Base-by-base conservation (phyloP, 2,113 vertebrate species). In the Hypomesus transpacificus region DNA sequence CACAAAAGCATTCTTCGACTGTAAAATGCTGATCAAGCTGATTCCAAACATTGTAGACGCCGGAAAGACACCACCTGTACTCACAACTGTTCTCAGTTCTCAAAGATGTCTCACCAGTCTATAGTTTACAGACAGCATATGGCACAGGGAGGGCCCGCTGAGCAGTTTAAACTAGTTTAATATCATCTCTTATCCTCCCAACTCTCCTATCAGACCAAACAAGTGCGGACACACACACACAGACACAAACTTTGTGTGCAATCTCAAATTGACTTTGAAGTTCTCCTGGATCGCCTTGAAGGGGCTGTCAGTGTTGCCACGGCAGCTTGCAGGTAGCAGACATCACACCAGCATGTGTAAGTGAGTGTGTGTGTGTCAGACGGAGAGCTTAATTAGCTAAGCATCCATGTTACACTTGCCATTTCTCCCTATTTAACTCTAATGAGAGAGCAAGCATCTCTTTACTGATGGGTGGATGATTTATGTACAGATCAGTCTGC, bases 271-370 rank as follows among this genome's bases (percentile, higher is more conserved):
- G 80, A 79, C 88, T 90, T 88, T 89, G 87, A 89, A 87, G 87
- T 79, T 86, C 77, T 84, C 74, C 78, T 85, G 86, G 88, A 88
- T 87, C 68, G 77, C 83, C 81, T 90, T 85, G 86, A 88, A 86
- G 88, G 82, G 80, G 82, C 69, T 64, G 39, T 82, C 78, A 81
- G 80, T 80, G 85, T 86, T 87, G 81, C 84, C 84, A 86, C 74
- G 75, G 87, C 85, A 88, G 87, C 86, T 86, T 82, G 85, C 82
- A 88, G 85, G 87, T 89, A 89, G 74, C 80, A 83, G 76, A 85
- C 81, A 83, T 88, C 79, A 83, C 78, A 72, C 74, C 81, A 69
- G 14, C 4, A 14, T 66, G 39, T 24, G 13, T 26, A 14, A 24
- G 46, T 66, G 65, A 52, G 65, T 24, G 65, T 52, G 14, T 14